Base-by-base conservation (phyloP, 2,113 vertebrate species). In the Dunckerocampus dactyliophorus region DNA sequence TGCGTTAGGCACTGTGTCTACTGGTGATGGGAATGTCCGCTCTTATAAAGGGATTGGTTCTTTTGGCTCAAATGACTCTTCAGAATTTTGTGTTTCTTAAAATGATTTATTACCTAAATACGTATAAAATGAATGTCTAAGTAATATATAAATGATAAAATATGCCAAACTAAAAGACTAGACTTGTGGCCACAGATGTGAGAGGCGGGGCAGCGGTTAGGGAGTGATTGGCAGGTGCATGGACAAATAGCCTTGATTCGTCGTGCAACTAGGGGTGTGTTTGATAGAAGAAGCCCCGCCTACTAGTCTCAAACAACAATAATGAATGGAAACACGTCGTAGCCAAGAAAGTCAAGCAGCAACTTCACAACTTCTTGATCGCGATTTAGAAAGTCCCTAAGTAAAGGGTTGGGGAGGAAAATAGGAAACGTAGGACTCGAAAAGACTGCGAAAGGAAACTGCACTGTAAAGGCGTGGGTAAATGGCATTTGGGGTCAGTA, bases 281-380 rank as follows among this genome's bases (percentile, higher is more conserved):
- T 31, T 49, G 21, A 15, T 10, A 49, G 16, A 11, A 47, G 61
- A 75, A 76, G 74, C 47, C 69, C 75, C 63, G 69, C 76, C 71
- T 67, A 37, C 65, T 81, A 74, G 80, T 65, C 85, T 79, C 82
- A 73, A 74, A 84, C 81, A 84, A 84, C 83, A 88, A 77, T 85
- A 89, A 90, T 91, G 87, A 91, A 90, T 90, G 87, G 88, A 89
- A 86, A 82, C 66, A 59, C 77, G 62, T 77, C 80, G 84, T 24
- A 77, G 87, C 72, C 85, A 84, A 85, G 70, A 87, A 85, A 87
- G 74, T 82, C 82, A 64, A 81, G 81, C 61, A 66, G 71, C 67
- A 63, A 48, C 61, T 71, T 21, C 86, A 59, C 71, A 59, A 71
- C 49, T 69, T 57, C 75, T 43, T 71, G 17, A 63, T 75, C 45